Conservation (phyloP, 2,888 invertebrate species). For the Zygaena filipendulae region DNA sequence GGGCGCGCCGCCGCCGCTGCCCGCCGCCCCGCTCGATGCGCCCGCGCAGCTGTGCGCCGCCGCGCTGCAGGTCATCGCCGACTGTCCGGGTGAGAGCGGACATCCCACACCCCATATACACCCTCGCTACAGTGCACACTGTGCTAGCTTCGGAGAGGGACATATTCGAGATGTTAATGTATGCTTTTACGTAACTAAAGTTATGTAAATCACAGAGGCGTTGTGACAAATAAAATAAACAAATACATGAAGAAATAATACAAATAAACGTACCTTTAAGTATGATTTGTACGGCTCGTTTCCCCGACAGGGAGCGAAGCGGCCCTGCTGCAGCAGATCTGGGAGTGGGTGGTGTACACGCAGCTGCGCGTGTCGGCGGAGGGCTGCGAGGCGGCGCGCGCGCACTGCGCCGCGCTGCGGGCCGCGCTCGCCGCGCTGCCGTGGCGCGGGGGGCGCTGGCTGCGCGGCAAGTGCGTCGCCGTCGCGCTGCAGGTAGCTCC, state of each 20-base stretch:
- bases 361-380: conserved; percentile 21
- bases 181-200: too few species aligned
- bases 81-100: conserved; percentile 36
- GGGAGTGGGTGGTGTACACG: conserved; percentile 31
- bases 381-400: conserved; percentile 25
- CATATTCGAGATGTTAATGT: neutral
- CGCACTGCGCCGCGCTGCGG: conserved; percentile 27
- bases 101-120: neutral
- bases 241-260: too few species aligned
- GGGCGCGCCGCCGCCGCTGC: conserved; percentile 25
- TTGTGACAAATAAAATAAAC: too few species aligned
- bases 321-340: conserved; percentile 30
- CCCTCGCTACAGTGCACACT: neutral
- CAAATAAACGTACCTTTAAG: too few species aligned
- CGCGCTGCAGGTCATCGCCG: conserved; percentile 28
- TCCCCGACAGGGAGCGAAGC: conserved; percentile 25
- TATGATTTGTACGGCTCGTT: too few species aligned
- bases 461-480: conserved; percentile 23
- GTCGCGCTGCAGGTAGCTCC: conserved; percentile 34
- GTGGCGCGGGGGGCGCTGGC: conserved; percentile 41
- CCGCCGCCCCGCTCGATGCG: conserved; percentile 15
- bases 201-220: too few species aligned
- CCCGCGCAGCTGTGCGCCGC: conserved; percentile 26
- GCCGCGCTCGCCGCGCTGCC: conserved; percentile 27
- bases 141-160: neutral